phyloP scores from a whole-genome alignment of 2,888 invertebrate species.

The Xylophagus ater region DNA sequence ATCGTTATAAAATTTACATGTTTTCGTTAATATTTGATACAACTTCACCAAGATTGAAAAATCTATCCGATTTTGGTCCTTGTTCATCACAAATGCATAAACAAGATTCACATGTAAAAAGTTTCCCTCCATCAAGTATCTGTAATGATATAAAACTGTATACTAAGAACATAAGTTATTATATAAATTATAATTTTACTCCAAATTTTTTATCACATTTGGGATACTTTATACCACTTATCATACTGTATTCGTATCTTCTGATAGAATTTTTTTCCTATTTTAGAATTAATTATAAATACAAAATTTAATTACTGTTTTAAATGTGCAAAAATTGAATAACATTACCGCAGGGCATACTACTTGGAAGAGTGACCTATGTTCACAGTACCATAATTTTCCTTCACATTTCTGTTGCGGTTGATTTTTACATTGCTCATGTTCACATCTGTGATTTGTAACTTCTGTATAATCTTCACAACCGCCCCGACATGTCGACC shows the following conservation, averaged over 20 bases:
- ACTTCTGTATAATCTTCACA: constrained; percentile 60
- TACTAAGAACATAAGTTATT: constrained; percentile 63
- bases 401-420: constrained; percentile 61
- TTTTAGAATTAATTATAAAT: too few relatives aligned
- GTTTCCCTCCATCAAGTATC: constrained; percentile 78
- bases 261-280: too few relatives aligned
- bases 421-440: constrained; percentile 51
- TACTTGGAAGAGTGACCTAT: constrained; percentile 71
- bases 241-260: too few relatives aligned
- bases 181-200: constrained; percentile 42
- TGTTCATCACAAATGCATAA: constrained; percentile 77
- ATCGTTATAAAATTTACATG: constrained; percentile 59
- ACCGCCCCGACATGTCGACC: constrained; percentile 62
- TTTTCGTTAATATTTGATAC: constrained; percentile 50
- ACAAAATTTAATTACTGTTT: not conserved
- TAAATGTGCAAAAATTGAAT: too few relatives aligned
- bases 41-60: constrained; percentile 62
- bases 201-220: too few relatives aligned
- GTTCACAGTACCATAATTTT: constrained; percentile 62
- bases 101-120: constrained; percentile 77
- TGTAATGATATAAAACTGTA: constrained; percentile 49
- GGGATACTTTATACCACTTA: too few relatives aligned
- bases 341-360: constrained; percentile 71
- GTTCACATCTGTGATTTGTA: constrained; percentile 53
- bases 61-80: constrained; percentile 67